Evolutionary conservation across 2,113 vertebrate genomes (phyloP), one percentile per base, ranked within the genome.

Genomic region (Corydoras sp.): DNA sequence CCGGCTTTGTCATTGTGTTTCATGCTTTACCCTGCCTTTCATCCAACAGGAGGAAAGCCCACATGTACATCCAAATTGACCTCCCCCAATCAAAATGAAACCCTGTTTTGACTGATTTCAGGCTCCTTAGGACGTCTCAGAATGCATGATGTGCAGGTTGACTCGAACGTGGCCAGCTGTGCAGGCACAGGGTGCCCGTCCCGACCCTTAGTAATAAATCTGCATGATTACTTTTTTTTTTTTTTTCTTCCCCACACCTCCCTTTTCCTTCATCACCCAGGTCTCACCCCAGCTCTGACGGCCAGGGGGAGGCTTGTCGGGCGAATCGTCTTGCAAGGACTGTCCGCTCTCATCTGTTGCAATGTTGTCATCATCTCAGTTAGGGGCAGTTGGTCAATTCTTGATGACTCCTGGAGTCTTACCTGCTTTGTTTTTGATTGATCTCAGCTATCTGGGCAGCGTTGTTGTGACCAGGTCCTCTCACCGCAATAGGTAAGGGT

Each of bases 401-500:
- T 86, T 87, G 80, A 85, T 89, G 83, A 83, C 88, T 88, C 87
- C 84, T 88, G 82, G 87, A 89, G 88, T 95, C 93, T 92, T 97
- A 96, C 94, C 93, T 94, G 92, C 94, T 97, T 94, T 97, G 94
- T 98, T 98, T 98, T 94, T 96, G 95, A 93, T 94, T 94, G 90
- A 93, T 94, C 92, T 94, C 93, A 95, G 93, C 92, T 95, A 93
- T 95, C 93, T 94, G 92, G 92, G 92, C 92, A 94, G 92, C 93
- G 91, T 94, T 94, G 92, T 93, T 92, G 90, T 94, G 92, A 92
- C 93, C 92, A 94, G 91, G 92, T 91, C 92, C 91, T 93, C 93
- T 90, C 93, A 91, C 90, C 93, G 90, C 93, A 95, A 95, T 95
- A 95, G 93, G 93, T 95, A 95, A 95, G 93, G 93, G 93, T 86